Percentiles rank a stretch among this genome's conserved stretches.
Evolutionary conservation across 2,113 vertebrate species (phyloP).

Genomic region (Serilophus lunatus): DNA sequence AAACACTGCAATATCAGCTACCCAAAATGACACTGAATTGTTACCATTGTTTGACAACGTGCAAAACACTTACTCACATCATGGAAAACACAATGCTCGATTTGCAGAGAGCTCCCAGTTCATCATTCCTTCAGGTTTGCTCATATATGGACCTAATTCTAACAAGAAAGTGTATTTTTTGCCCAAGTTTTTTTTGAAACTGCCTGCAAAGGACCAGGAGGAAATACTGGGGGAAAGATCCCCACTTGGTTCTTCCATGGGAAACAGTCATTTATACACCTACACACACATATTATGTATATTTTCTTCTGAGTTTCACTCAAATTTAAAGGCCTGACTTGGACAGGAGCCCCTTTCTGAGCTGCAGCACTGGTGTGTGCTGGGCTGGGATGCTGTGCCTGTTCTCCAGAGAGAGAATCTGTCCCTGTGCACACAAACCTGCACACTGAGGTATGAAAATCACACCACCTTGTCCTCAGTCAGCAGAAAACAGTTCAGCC

Average conservation of each 20-base stretch:
- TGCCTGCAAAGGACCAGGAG: neutral
- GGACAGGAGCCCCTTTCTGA: neutral
- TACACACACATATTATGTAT: fast-evolving
- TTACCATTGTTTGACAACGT: neutral
- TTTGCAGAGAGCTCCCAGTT: neutral
- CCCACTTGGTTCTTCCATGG: neutral
- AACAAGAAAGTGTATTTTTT: neutral
- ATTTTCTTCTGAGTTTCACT: neutral
- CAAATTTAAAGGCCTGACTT: neutral
- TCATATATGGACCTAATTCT: neutral
- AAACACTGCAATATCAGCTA: neutral
- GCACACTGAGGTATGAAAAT: neutral
- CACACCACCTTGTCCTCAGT: neutral
- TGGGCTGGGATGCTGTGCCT: neutral
- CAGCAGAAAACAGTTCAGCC: neutral
- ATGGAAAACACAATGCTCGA: neutral
- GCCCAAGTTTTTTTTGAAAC: neutral
- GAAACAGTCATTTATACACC: neutral
- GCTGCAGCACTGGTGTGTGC: neutral
- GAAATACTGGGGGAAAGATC: neutral
- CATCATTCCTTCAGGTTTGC: neutral
- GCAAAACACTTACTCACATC: neutral
- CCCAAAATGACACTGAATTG: neutral
- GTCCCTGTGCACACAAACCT: neutral
- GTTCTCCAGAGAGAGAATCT: neutral